Percentiles rank a stretch among this genome's conserved stretches.
Evolutionary conservation across 1,140 invertebrate genomes (phyloP).

Genomic region (Epicauta chinensis): DNA sequence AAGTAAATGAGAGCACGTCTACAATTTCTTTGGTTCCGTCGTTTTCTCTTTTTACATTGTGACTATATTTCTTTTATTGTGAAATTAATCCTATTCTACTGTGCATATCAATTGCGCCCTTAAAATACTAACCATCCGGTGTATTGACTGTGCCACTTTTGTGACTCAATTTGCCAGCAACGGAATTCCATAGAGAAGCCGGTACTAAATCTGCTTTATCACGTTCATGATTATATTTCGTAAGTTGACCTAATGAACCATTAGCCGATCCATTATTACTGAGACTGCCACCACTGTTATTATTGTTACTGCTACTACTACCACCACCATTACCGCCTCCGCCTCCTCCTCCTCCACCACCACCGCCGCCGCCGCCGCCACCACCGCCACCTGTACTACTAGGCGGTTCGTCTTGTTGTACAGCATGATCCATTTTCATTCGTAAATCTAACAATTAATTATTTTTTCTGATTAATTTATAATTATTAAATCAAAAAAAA

Average conservation of each 20-base stretch:
- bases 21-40: too few relatives aligned
- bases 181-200: constrained; percentile 50
- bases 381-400: constrained; percentile 45
- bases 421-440: constrained; percentile 54
- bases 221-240: constrained; percentile 36
- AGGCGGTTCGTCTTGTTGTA: constrained; percentile 46
- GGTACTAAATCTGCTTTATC: constrained; percentile 47
- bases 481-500: too few relatives aligned
- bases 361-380: constrained; percentile 42
- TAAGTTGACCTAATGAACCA: constrained; percentile 37
- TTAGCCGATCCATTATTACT: constrained; percentile 36
- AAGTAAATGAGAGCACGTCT: too few relatives aligned
- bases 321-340: constrained; percentile 34
- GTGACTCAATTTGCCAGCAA: constrained; percentile 44
- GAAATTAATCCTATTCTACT: too few relatives aligned
- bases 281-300: background rate
- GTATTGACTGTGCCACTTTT: constrained; percentile 54
- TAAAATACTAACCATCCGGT: constrained; percentile 48
- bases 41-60: too few relatives aligned
- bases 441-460: constrained; percentile 48
- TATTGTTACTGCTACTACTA: background rate
- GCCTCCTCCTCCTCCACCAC: constrained; percentile 38
- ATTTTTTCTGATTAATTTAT: too few relatives aligned
- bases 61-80: too few relatives aligned
- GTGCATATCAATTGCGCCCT: constrained; percentile 25